Base-by-base conservation (phyloP, 2,888 invertebrate genomes). In the Apodemia zela region DNA sequence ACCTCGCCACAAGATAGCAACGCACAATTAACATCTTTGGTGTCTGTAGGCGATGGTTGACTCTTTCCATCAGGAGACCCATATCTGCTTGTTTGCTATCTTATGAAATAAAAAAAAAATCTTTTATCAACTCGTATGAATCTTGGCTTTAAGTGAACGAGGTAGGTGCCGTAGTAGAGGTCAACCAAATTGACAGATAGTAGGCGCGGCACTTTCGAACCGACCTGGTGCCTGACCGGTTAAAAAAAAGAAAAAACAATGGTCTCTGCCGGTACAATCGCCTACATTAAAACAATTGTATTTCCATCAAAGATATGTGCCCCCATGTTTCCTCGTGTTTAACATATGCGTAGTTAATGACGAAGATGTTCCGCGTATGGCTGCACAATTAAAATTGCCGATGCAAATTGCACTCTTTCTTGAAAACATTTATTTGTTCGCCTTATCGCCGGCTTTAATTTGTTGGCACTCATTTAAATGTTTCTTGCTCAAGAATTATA, bases 351-450 rank as follows among this genome's bases (percentile, higher is more conserved):
- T 63, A 62, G 61, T 33, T 68, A 66, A 68, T 65, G 66, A 67
- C 67, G 29, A 63, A 60, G 66, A 65, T 67, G 60, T 63, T 29
- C 54, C 54, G 54, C 54, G 25, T 54, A 54, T 25, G 54, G 54
- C 7, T 61, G 65, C 65, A 67, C 67, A 64, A 64, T 68, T 69
- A 68, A 65, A 70, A 71, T 65, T 71, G 70, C 70, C 67, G 61
- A 65, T 67, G 68, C 67, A 69, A 70, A 69, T 69, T 71, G 68
- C 71, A 67, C 60, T 65, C 54, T 29, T 54, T 54, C 54, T 54
- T 51, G 51, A 51, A 51, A 51, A 51, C 51, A 21, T 54, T 54
- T 54, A 21, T 54, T 54, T 54, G 54, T 51, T 51, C 51, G 18
- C 51, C 21, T 51, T 51, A 51, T 51, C 58, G 58, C 29, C 58